Percentiles rank a stretch among this genome's conserved stretches.
Conservation (phyloP, 2,113 vertebrate species). For the Serinus canaria region DNA sequence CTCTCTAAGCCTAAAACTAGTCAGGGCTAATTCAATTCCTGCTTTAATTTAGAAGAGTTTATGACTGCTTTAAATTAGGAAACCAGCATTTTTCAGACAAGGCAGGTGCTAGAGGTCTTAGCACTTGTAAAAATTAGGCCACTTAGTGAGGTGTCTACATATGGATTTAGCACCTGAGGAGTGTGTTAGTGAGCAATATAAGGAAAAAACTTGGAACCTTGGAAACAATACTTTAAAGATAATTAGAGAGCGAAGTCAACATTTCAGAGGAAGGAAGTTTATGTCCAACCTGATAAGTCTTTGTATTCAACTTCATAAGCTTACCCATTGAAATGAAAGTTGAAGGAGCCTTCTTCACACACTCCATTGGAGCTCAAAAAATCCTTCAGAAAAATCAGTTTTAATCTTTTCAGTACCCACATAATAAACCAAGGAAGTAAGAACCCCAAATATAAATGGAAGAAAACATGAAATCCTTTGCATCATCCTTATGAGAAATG, state of each 20-base stretch:
- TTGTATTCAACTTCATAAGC: background rate
- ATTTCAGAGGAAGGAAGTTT: background rate
- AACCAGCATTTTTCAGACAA: slow-evolving; percentile 1
- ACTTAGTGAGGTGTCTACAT: slow-evolving; percentile 38
- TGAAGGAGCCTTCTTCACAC: background rate
- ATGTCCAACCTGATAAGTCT: background rate
- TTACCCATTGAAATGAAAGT: background rate
- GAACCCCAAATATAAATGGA: background rate
- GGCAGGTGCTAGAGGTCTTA: slow-evolving; percentile 40
- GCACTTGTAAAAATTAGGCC: slow-evolving; percentile 30
- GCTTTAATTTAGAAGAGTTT: slow-evolving; percentile 51
- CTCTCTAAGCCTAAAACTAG: slow-evolving; percentile 1
- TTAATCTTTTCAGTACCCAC: background rate
- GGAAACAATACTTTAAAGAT: background rate
- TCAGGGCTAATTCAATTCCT: background rate
- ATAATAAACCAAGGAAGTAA: background rate
- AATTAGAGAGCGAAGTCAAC: slow-evolving; percentile 17
- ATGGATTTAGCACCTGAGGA: slow-evolving; percentile 35
- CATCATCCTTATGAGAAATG: background rate
- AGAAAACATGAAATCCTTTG: background rate
- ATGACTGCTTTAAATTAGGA: slow-evolving; percentile 26
- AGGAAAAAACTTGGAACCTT: background rate
- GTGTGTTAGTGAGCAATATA: background rate
- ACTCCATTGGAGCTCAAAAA: background rate
- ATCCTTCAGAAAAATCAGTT: background rate